Conservation (phyloP, 2,113 vertebrate genomes). For the Astur gentilis region DNA sequence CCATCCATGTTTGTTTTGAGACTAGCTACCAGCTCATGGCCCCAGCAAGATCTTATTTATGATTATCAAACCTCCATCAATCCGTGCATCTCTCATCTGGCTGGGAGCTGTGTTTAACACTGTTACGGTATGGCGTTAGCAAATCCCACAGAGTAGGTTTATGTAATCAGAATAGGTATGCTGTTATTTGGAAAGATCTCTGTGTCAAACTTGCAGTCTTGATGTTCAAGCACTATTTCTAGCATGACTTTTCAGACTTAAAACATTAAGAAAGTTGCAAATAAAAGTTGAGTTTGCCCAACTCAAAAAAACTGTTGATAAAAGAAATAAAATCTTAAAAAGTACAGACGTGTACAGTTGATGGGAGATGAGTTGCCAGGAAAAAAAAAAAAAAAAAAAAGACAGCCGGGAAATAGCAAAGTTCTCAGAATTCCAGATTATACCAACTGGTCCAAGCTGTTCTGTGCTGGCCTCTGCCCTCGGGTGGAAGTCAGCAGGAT, state of each 20-base stretch:
- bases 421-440: background rate
- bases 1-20: background rate
- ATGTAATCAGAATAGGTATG: background rate
- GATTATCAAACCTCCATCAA: background rate
- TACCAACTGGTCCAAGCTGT: background rate
- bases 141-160: background rate
- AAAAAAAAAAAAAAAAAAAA: background rate
- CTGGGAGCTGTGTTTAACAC: background rate
- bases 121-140: background rate
- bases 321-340: background rate
- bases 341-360: fast-evolving
- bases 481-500: background rate
- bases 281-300: background rate
- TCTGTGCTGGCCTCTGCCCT: background rate
- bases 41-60: background rate
- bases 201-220: background rate
- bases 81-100: background rate
- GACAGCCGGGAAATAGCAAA: background rate
- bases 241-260: background rate
- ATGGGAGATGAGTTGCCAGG: background rate
- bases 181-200: background rate
- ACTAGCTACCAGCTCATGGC: background rate
- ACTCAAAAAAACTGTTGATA: background rate
- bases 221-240: background rate
- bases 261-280: background rate